These are phyloP conservation scores for Neelides folsomi DNA, from an alignment of 2,888 invertebrate genomes.

Conservation along the genomic window DNA sequence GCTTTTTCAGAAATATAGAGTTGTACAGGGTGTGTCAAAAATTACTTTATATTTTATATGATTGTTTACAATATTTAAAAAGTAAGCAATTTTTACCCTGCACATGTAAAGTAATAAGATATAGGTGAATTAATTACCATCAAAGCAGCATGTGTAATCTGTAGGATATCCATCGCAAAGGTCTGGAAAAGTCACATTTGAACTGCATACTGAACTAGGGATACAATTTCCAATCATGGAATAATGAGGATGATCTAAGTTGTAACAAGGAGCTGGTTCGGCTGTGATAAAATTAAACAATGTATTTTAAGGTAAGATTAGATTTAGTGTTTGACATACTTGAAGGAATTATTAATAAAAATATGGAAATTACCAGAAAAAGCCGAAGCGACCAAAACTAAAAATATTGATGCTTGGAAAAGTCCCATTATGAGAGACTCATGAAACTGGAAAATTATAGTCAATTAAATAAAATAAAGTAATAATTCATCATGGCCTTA, in stretches of 20 bases:
- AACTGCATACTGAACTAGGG: slow-evolving; percentile 8
- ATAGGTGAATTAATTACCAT: slow-evolving; percentile 6
- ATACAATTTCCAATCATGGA: slow-evolving; percentile 17
- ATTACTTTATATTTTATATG: neutral
- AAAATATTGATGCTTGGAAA: too few relatives aligned
- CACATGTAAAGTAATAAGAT: neutral
- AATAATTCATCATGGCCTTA: too few relatives aligned
- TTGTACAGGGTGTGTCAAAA: neutral
- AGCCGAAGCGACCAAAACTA: too few relatives aligned
- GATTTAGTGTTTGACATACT: too few relatives aligned
- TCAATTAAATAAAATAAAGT: too few relatives aligned
- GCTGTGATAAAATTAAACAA: slow-evolving; percentile 7
- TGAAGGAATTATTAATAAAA: too few relatives aligned
- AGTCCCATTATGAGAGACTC: too few relatives aligned
- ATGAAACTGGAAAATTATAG: too few relatives aligned
- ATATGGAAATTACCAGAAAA: too few relatives aligned
- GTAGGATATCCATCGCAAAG: slow-evolving; percentile 15
- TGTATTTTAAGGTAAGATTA: too few relatives aligned
- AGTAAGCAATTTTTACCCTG: neutral
- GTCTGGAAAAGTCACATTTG: slow-evolving; percentile 1
- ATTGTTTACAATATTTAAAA: neutral
- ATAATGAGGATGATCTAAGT: neutral
- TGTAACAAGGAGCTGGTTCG: slow-evolving; percentile 19
- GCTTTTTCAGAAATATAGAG: neutral
- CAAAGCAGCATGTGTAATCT: slow-evolving; percentile 19